Base-by-base conservation (phyloP, 2,113 vertebrate genomes). In the Pao palembangensis region DNA sequence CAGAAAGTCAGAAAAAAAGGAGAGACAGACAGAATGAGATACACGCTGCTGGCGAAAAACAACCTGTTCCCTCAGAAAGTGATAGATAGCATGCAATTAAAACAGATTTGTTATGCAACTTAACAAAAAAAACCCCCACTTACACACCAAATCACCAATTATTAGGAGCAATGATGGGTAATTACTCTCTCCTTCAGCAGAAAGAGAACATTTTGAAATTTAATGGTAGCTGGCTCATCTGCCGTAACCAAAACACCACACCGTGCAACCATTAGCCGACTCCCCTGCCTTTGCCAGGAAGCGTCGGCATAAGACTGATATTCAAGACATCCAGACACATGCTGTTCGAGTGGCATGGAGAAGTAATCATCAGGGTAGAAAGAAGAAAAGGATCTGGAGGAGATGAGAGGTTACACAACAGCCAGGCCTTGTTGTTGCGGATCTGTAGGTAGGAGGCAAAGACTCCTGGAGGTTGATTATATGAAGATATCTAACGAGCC, bases 211-310 rank as follows among this genome's bases (percentile, higher is more conserved):
- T 57, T 61, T 50, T 56, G 56, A 75, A 56, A 34, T 55, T 75
- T 52, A 64, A 78, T 67, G 68, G 72, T 66, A 79, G 28, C 62
- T 51, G 62, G 55, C 72, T 72, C 71, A 16, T 17, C 78, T 75
- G 64, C 74, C 61, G 73, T 55, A 84, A 81, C 79, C 85, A 78
- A 80, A 82, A 77, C 78, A 78, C 67, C 61, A 77, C 78, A 78
- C 67, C 61, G 61, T 23, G 76, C 74, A 79, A 62, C 58, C 69
- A 76, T 86, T 73, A 54, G 51, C 63, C 67, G 65, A 54, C 62
- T 51, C 54, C 49, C 16, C 56, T 8, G 25, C 51, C 17, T 47
- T 6, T n/a, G 56, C 65, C 76, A 78, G 55, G 65, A 71, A 50
- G 34, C 62, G 58, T 68, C 61, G 61, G 71, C 28, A 11, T 62